A percentile compares a stretch with the other conserved stretches of the same genome.
These are phyloP conservation scores for Baccha elongata DNA, from an alignment of 2,888 invertebrate genomes.

Conservation along the genomic window DNA sequence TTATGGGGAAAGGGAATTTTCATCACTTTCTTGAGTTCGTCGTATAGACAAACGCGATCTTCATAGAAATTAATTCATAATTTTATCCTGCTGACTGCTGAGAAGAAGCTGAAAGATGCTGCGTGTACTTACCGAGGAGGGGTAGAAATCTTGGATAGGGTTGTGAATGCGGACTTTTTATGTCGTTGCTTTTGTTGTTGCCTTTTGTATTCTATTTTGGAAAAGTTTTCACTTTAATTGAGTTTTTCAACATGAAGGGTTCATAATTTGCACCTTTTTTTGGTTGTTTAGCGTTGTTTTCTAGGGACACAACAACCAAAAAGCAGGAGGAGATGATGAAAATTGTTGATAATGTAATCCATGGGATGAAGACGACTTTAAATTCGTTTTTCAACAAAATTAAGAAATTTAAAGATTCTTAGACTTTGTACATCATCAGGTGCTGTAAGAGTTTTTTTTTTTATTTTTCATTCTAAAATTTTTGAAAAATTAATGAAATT, in stretches of 20 bases:
- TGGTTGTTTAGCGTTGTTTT: conserved; percentile 48
- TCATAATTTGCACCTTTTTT: conserved; percentile 70
- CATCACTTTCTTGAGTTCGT: conserved; percentile 49
- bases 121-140: conserved; percentile 4
- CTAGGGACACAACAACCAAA: background rate
- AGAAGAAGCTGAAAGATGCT: conserved; percentile 18
- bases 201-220: conserved; percentile 65
- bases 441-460: background rate
- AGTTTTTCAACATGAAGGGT: conserved; percentile 78
- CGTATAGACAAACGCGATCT: conserved; percentile 44
- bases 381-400: conserved; percentile 54
- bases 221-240: conserved; percentile 81
- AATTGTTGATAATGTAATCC: conserved; percentile 62
- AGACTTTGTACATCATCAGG: too few species aligned
- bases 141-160: conserved; percentile 22
- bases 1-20: conserved; percentile 29
- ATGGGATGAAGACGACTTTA: conserved; percentile 49
- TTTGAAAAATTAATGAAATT: conserved; percentile 39
- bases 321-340: conserved; percentile 17
- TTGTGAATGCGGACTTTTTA: background rate
- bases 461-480: background rate
- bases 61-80: conserved; percentile 65
- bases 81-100: conserved; percentile 49
- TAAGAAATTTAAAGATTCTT: conserved; percentile 46
- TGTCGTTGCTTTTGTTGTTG: conserved; percentile 23